Percentiles rank a stretch among this genome's conserved stretches.
These are phyloP conservation scores for Listrodromus nycthemerus DNA, from an alignment of 2,888 invertebrate species.

Conservation along the genomic window DNA sequence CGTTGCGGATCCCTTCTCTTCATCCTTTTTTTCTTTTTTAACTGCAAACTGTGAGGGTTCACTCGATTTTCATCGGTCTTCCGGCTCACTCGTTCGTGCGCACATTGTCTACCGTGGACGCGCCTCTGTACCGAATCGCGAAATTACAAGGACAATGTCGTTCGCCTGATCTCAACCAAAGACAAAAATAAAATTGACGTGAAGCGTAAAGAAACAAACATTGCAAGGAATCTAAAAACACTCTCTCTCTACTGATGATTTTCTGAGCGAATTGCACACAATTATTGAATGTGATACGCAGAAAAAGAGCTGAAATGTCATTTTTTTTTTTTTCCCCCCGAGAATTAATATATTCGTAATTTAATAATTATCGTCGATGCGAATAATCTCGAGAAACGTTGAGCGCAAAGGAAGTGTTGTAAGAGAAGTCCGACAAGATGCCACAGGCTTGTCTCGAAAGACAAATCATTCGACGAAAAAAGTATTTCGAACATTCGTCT, in stretches of 20 bases:
- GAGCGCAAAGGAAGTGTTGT: no score
- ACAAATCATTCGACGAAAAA: no score
- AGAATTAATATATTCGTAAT: no score
- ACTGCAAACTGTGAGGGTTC: not conserved
- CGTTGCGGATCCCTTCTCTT: conserved; percentile 1
- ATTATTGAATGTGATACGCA: no score
- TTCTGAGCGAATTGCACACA: no score
- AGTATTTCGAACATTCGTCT: no score
- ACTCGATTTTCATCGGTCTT: conserved; percentile 43
- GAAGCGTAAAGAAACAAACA: not conserved
- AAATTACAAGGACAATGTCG: conserved; percentile 29
- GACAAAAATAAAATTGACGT: conserved; percentile 4
- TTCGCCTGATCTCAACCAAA: not conserved
- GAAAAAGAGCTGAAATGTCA: no score
- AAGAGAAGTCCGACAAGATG: no score
- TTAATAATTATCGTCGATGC: no score
- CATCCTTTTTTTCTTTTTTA: not conserved
- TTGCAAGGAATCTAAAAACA: not conserved
- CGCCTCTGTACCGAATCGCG: not conserved
- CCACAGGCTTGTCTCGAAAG: no score
- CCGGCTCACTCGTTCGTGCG: conserved; percentile 34
- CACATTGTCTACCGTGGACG: conserved; percentile 20
- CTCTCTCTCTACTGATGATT: not conserved
- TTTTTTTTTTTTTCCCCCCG: no score
- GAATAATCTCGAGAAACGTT: no score